Percentiles rank a stretch among this genome's conserved stretches.
Conservation (phyloP, 1,140 invertebrate species). For the Trichonephila inaurata region DNA sequence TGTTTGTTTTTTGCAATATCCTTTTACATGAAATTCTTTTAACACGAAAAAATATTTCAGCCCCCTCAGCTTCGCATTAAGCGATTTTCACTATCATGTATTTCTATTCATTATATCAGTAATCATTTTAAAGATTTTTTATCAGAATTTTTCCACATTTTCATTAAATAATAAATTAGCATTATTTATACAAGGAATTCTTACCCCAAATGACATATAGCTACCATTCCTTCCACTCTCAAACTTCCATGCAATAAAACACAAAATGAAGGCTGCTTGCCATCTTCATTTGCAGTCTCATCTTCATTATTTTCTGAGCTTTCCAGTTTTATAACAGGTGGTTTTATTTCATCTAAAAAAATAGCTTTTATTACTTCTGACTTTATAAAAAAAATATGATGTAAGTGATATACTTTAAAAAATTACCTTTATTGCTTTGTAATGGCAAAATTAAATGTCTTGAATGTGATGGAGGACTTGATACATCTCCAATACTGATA, state of each 20-base stretch:
- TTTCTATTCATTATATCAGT: no score
- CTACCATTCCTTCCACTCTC: conserved; percentile 85
- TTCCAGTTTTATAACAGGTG: conserved; percentile 67
- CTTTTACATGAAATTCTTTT: no score
- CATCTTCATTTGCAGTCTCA: conserved; percentile 85
- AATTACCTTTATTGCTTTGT: conserved; percentile 82
- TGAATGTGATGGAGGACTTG: conserved; percentile 96
- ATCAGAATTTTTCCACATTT: no score
- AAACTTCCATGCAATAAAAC: conserved; percentile 96
- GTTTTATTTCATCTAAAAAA: conserved; percentile 69
- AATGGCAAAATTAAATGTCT: conserved; percentile 93
- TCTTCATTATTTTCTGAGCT: conserved; percentile 59
- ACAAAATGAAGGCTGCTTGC: conserved; percentile 93
- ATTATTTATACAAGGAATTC: neutral
- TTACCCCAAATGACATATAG: conserved; percentile 83
- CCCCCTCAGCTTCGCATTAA: no score
- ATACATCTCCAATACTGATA: conserved; percentile 89
- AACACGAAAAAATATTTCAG: no score
- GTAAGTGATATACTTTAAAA: no score
- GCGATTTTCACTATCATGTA: no score
- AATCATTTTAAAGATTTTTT: no score
- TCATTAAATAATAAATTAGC: no score
- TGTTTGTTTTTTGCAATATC: no score
- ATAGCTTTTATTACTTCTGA: neutral
- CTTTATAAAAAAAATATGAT: no score